Conservation (phyloP, 2,888 invertebrate species). For the Lumbricus terrestris region DNA sequence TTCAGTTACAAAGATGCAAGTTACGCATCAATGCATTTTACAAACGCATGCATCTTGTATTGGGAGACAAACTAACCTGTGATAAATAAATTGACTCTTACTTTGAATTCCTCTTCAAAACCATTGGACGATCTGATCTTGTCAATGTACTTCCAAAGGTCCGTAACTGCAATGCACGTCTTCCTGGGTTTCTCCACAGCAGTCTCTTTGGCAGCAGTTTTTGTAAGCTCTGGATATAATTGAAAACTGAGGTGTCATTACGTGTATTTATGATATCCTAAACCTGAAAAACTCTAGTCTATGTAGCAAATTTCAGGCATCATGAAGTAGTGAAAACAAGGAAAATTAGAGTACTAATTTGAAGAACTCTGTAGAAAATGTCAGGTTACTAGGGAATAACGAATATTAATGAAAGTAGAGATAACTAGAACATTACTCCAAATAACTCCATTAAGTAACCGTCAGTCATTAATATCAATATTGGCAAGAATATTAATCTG, state of each 20-base stretch:
- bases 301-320: neutral
- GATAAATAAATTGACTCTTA: neutral
- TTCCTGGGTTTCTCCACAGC: neutral
- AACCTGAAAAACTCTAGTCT: neutral
- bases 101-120: constrained; percentile 4
- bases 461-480: no score
- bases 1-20: neutral
- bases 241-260: neutral
- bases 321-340: neutral
- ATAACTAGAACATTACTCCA: no score
- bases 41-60: neutral
- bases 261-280: no score
- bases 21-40: neutral
- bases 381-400: no score
- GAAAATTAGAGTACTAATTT: neutral
- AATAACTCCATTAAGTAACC: no score
- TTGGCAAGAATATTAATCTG: no score
- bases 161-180: neutral
- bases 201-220: neutral
- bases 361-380: no score
- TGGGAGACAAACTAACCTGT: neutral
- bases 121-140: neutral
- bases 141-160: neutral
- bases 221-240: neutral
- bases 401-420: no score